Evolutionary conservation across 2,797 vertebrate species (phyloP), one percentile per base, ranked within the genome.

Genomic region (Pyrocephalus nanus): DNA sequence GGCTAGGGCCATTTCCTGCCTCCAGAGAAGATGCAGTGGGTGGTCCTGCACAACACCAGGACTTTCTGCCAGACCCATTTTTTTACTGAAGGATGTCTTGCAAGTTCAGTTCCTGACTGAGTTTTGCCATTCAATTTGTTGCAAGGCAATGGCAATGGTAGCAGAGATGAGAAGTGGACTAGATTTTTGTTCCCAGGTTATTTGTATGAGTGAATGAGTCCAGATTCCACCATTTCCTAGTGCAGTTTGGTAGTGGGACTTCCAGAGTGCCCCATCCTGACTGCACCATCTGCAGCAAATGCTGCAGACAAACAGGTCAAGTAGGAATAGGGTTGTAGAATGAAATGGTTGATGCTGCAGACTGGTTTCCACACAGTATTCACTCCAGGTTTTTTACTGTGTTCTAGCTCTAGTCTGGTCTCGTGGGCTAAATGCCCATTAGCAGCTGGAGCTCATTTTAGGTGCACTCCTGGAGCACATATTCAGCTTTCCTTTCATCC

Each of bases 361-460:
- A 8, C 43, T 47, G 54, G 5, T 75, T 30, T 77, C 43, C 77
- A 15, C 30, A 18, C 34, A 15, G 0, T 61, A 43, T 14, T 51
- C 34, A 23, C 83, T 90, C 36, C 45, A 29, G 32, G 15, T 11
- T 8, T 48, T 71, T 92, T 73, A 21, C 19, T 65, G n/a, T 54
- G 30, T 58, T 72, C 54, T 25, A 36, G 19, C 60, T 74, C 29
- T 47, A 25, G 42, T 51, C 45, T 91, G 23, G 16, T 79, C 57
- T 95, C 34, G 2, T 29, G 61, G 58, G 30, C 79, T 90, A 47
- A 95, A 74, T 86, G 82, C 42, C 42, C 57, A 25, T 83, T 86
- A 88, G 75, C 55, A 71, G 75, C 87, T 86, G 84, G 57, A 92
- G 50, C 90, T 93, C 66, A 21, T 74, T 88, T 79, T 36, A 47